Percentiles rank a stretch among this genome's conserved stretches.
phyloP scores from a whole-genome alignment of 2,113 vertebrate species.

The Sphyrna mokarran region DNA sequence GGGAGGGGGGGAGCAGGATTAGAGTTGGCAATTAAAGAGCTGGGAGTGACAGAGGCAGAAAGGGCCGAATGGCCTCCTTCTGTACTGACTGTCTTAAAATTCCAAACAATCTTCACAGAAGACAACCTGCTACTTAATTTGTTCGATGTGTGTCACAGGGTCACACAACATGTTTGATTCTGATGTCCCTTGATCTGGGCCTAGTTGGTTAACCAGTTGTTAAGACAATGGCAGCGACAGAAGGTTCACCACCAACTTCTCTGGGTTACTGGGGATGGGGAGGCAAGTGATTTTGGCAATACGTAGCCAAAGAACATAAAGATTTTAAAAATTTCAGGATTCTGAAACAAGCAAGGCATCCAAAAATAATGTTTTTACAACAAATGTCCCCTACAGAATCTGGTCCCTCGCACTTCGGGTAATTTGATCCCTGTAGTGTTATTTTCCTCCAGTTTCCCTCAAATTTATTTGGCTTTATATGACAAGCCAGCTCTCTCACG shows the following conservation, averaged over 20 bases:
- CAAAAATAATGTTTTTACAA: background rate
- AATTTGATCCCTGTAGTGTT: background rate
- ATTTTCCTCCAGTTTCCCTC: background rate
- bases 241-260: background rate
- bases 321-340: background rate
- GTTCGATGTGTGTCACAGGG: background rate
- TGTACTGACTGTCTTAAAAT: background rate
- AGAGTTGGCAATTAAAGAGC: background rate
- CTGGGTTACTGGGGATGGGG: background rate
- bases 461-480: background rate
- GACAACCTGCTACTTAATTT: background rate
- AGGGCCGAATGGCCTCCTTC: background rate
- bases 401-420: background rate
- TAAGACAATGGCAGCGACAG: background rate
- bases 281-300: background rate
- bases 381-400: background rate
- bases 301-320: background rate
- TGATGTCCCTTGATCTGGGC: background rate
- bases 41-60: background rate
- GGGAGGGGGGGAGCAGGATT: background rate
- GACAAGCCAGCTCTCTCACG: background rate
- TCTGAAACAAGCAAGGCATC: background rate
- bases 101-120: background rate
- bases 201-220: background rate
- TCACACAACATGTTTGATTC: background rate